These are phyloP conservation scores for Phaethon lepturus DNA, from an alignment of 2,113 vertebrate species.

Conservation along the genomic window DNA sequence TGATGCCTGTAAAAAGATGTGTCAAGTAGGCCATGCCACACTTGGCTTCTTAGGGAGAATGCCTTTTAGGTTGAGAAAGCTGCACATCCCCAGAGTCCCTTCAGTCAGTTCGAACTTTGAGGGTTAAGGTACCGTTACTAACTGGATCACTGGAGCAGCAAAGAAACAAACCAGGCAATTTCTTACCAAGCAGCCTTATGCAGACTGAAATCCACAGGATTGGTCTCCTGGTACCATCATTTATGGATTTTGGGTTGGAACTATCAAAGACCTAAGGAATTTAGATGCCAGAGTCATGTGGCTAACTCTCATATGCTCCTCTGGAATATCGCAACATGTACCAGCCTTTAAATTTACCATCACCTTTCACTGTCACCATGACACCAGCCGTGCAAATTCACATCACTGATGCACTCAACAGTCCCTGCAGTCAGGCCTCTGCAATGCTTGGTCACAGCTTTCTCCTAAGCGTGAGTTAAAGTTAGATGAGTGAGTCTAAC, in stretches of 20 bases:
- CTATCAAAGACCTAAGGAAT: neutral
- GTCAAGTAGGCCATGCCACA: neutral
- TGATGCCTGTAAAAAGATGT: neutral
- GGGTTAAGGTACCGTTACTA: too few species aligned
- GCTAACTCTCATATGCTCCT: neutral
- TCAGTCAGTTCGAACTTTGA: neutral
- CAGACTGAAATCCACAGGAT: neutral
- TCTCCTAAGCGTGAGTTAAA: neutral
- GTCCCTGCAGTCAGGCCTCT: neutral
- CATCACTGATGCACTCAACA: neutral
- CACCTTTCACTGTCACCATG: neutral
- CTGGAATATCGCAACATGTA: too few species aligned
- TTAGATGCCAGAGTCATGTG: accelerated
- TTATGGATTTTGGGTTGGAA: neutral
- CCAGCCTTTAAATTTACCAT: neutral
- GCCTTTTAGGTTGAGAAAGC: neutral
- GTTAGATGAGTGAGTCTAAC: neutral
- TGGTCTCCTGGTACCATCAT: neutral
- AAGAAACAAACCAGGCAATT: neutral
- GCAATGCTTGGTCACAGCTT: neutral
- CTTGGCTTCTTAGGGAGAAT: too few species aligned
- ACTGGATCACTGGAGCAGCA: neutral
- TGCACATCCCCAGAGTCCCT: neutral
- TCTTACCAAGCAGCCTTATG: neutral
- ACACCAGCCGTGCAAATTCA: neutral